A percentile compares a stretch with the other conserved stretches of the same genome.
phyloP scores from a whole-genome alignment of 2,888 invertebrate genomes.

The Cremastinae sp. region DNA sequence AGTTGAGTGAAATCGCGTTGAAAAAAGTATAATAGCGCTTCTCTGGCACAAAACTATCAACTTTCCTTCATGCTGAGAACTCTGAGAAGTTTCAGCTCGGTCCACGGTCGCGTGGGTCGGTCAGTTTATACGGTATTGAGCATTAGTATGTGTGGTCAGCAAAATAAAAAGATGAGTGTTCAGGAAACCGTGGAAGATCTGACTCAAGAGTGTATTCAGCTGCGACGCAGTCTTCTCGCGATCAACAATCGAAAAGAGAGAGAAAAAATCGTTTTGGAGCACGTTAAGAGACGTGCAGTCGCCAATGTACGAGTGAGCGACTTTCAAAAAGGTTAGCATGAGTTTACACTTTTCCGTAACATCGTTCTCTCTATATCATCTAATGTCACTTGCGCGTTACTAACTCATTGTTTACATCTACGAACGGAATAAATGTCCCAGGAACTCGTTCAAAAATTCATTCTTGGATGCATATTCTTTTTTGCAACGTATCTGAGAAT shows the following conservation, averaged over 20 bases:
- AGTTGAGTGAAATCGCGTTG: no score
- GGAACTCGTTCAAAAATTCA: neutral
- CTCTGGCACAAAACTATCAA: no score
- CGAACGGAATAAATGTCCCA: neutral
- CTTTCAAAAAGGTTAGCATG: constrained; percentile 75
- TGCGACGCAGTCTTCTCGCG: constrained; percentile 81
- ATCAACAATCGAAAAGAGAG: constrained; percentile 79
- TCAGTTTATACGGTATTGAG: no score
- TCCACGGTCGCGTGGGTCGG: no score
- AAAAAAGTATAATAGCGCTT: no score
- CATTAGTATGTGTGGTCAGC: constrained; percentile 61
- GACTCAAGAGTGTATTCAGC: constrained; percentile 83
- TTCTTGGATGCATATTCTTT: neutral
- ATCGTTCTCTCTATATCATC: neutral
- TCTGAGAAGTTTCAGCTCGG: no score
- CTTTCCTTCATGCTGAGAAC: no score
- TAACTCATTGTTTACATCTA: constrained; percentile 1
- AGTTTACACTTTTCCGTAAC: constrained; percentile 43
- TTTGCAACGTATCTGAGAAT: no score
- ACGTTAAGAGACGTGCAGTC: constrained; percentile 81
- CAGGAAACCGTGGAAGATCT: constrained; percentile 73
- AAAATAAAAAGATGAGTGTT: constrained; percentile 73
- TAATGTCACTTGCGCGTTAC: constrained; percentile 32
- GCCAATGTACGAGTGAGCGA: constrained; percentile 68
- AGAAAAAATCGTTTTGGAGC: constrained; percentile 82